Evolutionary conservation across 2,888 invertebrate genomes (phyloP).

Genomic region (Crepidodera aurea): DNA sequence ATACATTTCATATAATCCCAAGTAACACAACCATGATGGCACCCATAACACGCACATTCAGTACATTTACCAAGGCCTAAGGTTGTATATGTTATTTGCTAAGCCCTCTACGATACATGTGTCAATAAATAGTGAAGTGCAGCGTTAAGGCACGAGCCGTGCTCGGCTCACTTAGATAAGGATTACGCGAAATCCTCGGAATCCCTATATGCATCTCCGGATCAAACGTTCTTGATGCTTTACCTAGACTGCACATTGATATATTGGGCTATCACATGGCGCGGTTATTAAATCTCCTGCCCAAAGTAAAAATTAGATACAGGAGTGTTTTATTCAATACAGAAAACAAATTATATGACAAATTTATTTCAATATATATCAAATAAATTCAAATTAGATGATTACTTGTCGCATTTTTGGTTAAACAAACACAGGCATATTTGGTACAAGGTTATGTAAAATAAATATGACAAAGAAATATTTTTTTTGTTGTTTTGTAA

Average conservation of each 20-base stretch:
- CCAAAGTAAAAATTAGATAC: too few relatives aligned
- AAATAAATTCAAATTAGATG: too few relatives aligned
- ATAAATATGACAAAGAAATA: too few relatives aligned
- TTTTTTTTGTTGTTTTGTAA: too few relatives aligned
- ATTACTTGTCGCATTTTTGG: too few relatives aligned
- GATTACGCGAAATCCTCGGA: constrained; percentile 46
- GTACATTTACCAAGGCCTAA: constrained; percentile 29
- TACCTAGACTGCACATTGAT: constrained; percentile 32
- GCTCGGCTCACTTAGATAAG: constrained; percentile 49
- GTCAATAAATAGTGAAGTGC: constrained; percentile 51
- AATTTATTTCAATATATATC: too few relatives aligned
- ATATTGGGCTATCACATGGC: constrained; percentile 32
- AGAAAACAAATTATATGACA: too few relatives aligned
- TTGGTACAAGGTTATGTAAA: too few relatives aligned
- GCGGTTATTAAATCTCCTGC: background rate
- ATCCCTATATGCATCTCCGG: constrained; percentile 44
- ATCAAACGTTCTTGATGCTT: constrained; percentile 41
- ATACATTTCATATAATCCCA: background rate
- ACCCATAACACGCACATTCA: constrained; percentile 11
- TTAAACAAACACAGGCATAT: too few relatives aligned
- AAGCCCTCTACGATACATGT: constrained; percentile 46
- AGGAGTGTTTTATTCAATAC: too few relatives aligned
- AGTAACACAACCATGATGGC: background rate
- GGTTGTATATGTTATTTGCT: constrained; percentile 46
- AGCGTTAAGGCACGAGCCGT: constrained; percentile 52